These are phyloP conservation scores for Danio kyathit DNA, from an alignment of 2,797 vertebrate genomes.

Conservation along the genomic window DNA sequence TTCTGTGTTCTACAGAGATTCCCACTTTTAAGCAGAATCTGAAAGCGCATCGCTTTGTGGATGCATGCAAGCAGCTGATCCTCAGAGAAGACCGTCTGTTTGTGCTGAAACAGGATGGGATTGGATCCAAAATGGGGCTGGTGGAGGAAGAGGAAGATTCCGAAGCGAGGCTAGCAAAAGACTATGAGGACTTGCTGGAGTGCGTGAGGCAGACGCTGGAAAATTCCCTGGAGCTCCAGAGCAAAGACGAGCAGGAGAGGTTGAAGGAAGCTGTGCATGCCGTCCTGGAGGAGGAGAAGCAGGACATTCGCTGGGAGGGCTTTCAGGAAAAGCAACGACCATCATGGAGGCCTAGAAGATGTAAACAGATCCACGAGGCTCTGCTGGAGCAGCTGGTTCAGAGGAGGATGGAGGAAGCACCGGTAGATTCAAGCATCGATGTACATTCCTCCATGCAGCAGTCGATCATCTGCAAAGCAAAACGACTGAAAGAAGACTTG, in stretches of 20 bases:
- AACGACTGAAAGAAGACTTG: conserved; percentile 84
- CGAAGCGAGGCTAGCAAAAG: conserved; percentile 61
- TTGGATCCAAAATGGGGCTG: conserved; percentile 38
- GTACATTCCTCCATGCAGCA: conserved; percentile 71
- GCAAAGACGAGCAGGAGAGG: conserved; percentile 55
- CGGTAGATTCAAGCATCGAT: rapidly evolving
- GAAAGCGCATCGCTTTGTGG: conserved; percentile 57
- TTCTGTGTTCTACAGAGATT: conserved; percentile 52
- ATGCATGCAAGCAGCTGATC: conserved; percentile 79
- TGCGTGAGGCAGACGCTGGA: conserved; percentile 71
- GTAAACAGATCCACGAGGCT: conserved; percentile 78
- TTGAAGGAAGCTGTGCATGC: conserved; percentile 82
- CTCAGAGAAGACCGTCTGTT: conserved; percentile 77
- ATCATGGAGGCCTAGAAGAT: conserved; percentile 75
- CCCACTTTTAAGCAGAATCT: conserved; percentile 70
- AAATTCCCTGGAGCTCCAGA: conserved; percentile 66
- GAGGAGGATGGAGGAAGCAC: conserved; percentile 73
- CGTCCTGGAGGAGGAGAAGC: conserved; percentile 81
- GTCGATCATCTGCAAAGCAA: conserved; percentile 78
- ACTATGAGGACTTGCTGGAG: conserved; percentile 69
- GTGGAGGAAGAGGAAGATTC: conserved; percentile 65
- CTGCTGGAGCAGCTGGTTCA: conserved; percentile 71
- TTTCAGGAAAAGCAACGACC: background rate
- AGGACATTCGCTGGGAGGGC: conserved; percentile 74
- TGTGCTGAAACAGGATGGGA: conserved; percentile 23